Evolutionary conservation across 2,888 invertebrate genomes (phyloP), one percentile per base, ranked within the genome.

Genomic region (Phania funesta): DNA sequence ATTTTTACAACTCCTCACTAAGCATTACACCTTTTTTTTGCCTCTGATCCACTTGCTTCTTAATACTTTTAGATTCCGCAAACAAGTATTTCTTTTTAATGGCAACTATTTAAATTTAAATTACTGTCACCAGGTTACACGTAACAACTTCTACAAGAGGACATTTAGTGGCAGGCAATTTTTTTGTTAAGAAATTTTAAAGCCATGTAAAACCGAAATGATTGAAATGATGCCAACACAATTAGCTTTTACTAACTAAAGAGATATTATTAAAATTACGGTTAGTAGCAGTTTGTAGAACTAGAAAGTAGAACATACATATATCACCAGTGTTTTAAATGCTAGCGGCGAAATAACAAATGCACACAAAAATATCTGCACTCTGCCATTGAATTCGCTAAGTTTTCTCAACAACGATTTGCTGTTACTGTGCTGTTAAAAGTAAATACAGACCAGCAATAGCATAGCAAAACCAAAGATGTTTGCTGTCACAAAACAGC

Each of bases 1-100:
- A 64, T 67, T 38, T 22, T 35, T 13, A 46, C 46, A 20, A 58
- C 9, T 58, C 50, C 52, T 38, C 71, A 67, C 24, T 48, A 35
- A 26, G 20, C 16, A 35, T 4, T 46, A 13, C 35, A n/a, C 2
- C 11, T 26, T 26, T 26, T 26, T 26, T 6, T 6, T 26, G 5
- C 13, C 3, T n/a, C 9, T 1, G 8, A 4, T 11, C 9, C 8
- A 32, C 11, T 13, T 38, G 35, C 35, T n/a, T 4, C 35, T n/a
- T 13, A 38, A 38, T 38, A 13, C 11, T 38, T 38, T 38, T 13
- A 38, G 11, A 38, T 38, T 38, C n/a, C n/a, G n/a, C 5, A 38
- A 38, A 38, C 35, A 3, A 35, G 35, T 35, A 1, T 35, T 11
- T 35, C 11, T 2, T 35, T 35, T 35, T 35, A 13, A 35, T 38